These are phyloP conservation scores for Lamprotornis superbus DNA, from an alignment of 2,113 vertebrate species.

Conservation along the genomic window DNA sequence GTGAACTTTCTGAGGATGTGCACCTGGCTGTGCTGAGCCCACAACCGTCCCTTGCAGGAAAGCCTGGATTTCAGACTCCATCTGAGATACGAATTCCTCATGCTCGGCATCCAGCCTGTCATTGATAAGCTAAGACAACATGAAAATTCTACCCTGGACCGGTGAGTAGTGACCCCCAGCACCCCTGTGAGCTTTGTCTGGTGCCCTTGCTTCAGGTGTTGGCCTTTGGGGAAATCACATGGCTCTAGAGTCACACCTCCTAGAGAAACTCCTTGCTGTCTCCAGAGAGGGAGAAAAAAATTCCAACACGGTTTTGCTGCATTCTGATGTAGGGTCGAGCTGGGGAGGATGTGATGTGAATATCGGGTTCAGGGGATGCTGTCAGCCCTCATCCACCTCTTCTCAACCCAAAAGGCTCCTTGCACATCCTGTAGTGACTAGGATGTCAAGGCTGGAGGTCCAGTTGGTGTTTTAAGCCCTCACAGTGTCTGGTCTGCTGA, in stretches of 20 bases:
- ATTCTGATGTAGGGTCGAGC: rapidly evolving
- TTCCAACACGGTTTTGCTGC: rapidly evolving
- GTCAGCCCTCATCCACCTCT: neutral
- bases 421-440: neutral
- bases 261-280: neutral
- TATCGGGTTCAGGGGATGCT: neutral
- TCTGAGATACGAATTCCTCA: conserved; percentile 96
- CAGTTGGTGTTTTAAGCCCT: neutral
- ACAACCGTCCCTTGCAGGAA: conserved; percentile 73
- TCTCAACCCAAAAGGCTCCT: neutral
- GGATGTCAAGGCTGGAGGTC: neutral
- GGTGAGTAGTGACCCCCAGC: conserved; percentile 73
- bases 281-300: neutral
- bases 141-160: conserved; percentile 95
- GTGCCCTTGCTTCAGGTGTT: neutral
- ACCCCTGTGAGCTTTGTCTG: neutral
- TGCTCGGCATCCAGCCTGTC: conserved; percentile 97
- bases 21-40: neutral
- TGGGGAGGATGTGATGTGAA: neutral
- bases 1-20: neutral
- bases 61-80: conserved; percentile 98
- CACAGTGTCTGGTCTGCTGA: neutral
- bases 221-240: neutral
- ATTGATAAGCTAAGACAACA: conserved; percentile 97
- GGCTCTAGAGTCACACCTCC: neutral